A percentile compares a stretch with the other conserved stretches of the same genome.
These are phyloP conservation scores for Sebastes steindachneri DNA, from an alignment of 2,797 vertebrate genomes.

Conservation along the genomic window DNA sequence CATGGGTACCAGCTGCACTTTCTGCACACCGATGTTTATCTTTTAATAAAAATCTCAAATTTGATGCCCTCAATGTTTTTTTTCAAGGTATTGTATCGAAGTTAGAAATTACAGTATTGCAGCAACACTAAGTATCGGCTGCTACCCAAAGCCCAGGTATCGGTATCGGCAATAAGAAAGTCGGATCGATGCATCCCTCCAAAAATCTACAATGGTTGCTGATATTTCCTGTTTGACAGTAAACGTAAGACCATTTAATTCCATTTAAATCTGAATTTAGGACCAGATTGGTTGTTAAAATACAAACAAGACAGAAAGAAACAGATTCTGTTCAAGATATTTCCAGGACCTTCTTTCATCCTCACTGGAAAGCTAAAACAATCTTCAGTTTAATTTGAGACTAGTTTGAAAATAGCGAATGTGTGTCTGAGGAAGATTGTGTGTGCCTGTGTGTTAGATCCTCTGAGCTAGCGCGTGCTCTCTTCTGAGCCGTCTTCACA, in stretches of 20 bases:
- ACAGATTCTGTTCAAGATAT: slow-evolving; percentile 5
- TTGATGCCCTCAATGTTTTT: too few relatives aligned
- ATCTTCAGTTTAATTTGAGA: slow-evolving; percentile 57
- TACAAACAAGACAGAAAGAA: not conserved
- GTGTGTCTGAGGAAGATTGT: slow-evolving; percentile 51
- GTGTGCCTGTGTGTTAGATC: slow-evolving; percentile 53
- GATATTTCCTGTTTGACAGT: not conserved
- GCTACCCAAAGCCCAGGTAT: too few relatives aligned
- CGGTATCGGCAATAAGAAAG: fast-evolving
- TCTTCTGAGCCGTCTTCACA: slow-evolving; percentile 82
- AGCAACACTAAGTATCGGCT: fast-evolving
- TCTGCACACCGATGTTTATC: too few relatives aligned
- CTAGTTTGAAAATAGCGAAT: slow-evolving; percentile 37
- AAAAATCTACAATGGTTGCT: not conserved
- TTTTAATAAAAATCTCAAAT: too few relatives aligned
- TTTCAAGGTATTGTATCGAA: too few relatives aligned
- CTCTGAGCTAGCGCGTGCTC: slow-evolving; percentile 62
- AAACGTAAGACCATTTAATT: not conserved
- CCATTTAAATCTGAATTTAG: not conserved
- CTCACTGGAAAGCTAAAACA: slow-evolving; percentile 43
- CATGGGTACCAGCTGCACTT: too few relatives aligned
- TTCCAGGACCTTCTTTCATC: slow-evolving; percentile 25
- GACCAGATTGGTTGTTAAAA: not conserved
- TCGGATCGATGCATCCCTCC: too few relatives aligned
- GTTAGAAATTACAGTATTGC: fast-evolving